A percentile compares a stretch with the other conserved stretches of the same genome.
Evolutionary conservation across 1,140 invertebrate species (phyloP).

Genomic region (Phthorimaea operculella): DNA sequence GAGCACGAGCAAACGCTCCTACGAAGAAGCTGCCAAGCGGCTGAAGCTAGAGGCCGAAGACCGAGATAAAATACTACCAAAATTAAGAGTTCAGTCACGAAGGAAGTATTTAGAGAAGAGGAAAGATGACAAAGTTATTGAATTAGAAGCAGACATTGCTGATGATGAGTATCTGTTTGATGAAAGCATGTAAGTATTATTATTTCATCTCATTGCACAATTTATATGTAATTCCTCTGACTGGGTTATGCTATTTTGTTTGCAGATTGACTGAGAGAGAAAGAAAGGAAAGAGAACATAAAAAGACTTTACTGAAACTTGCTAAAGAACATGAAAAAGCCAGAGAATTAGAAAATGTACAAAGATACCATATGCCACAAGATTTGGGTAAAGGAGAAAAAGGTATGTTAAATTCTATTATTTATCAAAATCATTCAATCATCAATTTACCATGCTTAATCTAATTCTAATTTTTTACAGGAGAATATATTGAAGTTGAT

Average conservation of each 20-base stretch:
- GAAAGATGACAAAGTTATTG: slow-evolving; percentile 96
- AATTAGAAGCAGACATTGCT: slow-evolving; percentile 93
- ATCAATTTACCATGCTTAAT: too few relatives aligned
- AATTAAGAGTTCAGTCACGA: slow-evolving; percentile 89
- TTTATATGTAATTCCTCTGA: too few relatives aligned
- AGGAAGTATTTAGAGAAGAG: slow-evolving; percentile 95
- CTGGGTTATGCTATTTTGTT: not conserved
- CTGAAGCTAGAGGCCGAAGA: slow-evolving; percentile 89
- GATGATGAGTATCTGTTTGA: slow-evolving; percentile 98
- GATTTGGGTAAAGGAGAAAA: slow-evolving; percentile 78
- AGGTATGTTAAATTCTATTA: slow-evolving; percentile 43
- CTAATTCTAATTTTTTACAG: slow-evolving; percentile 35
- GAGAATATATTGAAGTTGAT: slow-evolving; percentile 89
- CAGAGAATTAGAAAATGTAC: slow-evolving; percentile 88
- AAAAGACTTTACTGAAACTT: slow-evolving; percentile 89
- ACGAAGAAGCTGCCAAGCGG: slow-evolving; percentile 92
- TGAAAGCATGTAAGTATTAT: slow-evolving; percentile 79
- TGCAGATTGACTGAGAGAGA: slow-evolving; percentile 87
- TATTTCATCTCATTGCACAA: too few relatives aligned
- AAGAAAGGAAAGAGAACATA: slow-evolving; percentile 85
- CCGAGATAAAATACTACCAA: slow-evolving; percentile 86
- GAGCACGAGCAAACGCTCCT: slow-evolving; percentile 78
- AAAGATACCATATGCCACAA: slow-evolving; percentile 94
- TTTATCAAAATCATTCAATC: not conserved
- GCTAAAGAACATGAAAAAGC: slow-evolving; percentile 97